Evolutionary conservation across 2,113 vertebrate species (phyloP).

Genomic region (Penelope pileata): DNA sequence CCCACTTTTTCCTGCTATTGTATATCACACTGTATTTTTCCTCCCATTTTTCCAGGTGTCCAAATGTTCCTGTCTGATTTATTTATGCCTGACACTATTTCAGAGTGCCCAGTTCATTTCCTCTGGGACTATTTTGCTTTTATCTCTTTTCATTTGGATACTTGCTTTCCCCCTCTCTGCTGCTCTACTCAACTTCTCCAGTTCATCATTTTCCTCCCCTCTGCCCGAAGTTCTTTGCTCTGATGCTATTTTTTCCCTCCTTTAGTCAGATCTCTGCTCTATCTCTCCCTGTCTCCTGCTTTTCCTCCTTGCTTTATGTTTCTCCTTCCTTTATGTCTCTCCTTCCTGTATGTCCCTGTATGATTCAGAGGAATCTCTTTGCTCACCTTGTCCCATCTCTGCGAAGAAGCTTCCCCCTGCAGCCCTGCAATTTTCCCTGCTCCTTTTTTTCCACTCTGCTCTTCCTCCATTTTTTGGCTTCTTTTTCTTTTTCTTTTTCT

Average conservation of each 20-base stretch:
- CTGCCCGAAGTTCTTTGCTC: background rate
- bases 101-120: conserved; percentile 34
- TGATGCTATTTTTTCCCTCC: background rate
- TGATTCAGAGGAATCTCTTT: background rate
- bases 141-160: conserved; percentile 36
- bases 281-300: background rate
- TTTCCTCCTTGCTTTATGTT: background rate
- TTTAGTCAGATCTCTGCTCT: background rate
- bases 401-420: background rate
- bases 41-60: conserved; percentile 40
- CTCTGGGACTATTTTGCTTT: conserved; percentile 11
- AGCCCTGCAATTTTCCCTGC: background rate
- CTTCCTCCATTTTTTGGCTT: background rate
- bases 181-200: background rate
- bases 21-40: conserved; percentile 1
- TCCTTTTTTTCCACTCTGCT: background rate
- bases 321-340: background rate
- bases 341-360: rapidly evolving
- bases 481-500: background rate
- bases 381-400: background rate
- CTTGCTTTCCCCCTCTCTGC: background rate
- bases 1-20: background rate
- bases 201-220: background rate
- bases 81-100: conserved; percentile 50
- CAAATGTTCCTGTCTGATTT: conserved; percentile 28